Percentiles rank a stretch among this genome's conserved stretches.
Conservation (phyloP, 2,113 vertebrate genomes). For the Cyanoramphus novaezelandiae region DNA sequence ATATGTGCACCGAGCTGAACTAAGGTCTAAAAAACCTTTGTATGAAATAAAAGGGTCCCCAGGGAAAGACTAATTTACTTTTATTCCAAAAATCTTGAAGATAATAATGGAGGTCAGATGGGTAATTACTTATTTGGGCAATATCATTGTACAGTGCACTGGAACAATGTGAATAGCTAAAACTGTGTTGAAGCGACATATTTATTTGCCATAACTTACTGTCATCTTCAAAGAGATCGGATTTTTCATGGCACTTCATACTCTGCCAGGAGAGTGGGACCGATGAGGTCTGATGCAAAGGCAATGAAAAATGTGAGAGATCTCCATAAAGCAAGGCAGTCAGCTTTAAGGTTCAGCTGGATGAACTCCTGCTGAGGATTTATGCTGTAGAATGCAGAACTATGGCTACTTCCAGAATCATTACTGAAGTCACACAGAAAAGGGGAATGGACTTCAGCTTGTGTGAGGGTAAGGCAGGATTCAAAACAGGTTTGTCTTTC, state of each 20-base stretch:
- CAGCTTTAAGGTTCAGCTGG: conserved; percentile 18
- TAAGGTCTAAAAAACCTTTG: neutral
- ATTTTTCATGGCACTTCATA: neutral
- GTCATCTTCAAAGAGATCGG: neutral
- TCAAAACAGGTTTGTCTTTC: neutral
- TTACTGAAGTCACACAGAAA: neutral
- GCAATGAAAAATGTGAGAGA: conserved; percentile 32
- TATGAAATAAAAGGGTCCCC: neutral
- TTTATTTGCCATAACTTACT: conserved; percentile 22
- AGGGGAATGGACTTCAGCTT: neutral
- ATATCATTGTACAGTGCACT: neutral
- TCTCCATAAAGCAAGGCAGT: conserved; percentile 1
- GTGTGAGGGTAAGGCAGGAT: neutral
- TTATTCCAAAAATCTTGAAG: neutral
- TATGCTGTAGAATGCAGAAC: neutral
- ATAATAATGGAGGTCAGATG: neutral
- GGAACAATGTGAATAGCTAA: neutral
- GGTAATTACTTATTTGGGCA: neutral
- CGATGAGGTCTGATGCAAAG: neutral
- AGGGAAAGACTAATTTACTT: neutral
- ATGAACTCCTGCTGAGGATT: conserved; percentile 19
- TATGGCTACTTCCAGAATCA: accelerated
- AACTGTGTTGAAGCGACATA: neutral
- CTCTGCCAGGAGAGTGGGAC: neutral
- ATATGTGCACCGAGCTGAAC: accelerated